Evolutionary conservation across 2,888 invertebrate species (phyloP), one percentile per base, ranked within the genome.

Genomic region (Plemyria rubiginata): DNA sequence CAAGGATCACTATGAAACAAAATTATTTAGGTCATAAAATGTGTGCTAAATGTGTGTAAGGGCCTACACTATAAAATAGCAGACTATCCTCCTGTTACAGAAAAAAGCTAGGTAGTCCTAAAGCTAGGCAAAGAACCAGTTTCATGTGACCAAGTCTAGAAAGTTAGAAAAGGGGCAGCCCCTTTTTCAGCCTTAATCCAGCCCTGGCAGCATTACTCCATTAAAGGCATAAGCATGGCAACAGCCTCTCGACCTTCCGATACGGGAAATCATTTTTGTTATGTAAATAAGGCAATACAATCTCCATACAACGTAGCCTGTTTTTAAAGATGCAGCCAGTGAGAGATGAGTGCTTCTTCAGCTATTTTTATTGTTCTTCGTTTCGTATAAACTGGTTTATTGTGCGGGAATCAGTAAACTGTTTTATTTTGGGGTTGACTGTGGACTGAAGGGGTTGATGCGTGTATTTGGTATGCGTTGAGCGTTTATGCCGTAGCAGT

Each of bases 251-350:
- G 28, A 55, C 64, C 64, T 66, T 64, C 62, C 65, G 70, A 74
- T 72, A 74, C 80, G 75, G 73, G 76, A 77, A 82, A 84, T 84
- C 76, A 85, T 86, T 86, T 82, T 78, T 78, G 77, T 77, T 85
- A 85, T 84, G 85, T 78, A 84, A 86, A 86, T 84, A 67, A 55
- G 71, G 69, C 72, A 68, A 78, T 81, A 76, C 68, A 76, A 82
- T 84, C 80, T 80, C 72, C 79, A 79, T 80, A 77, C 73, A 68
- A 67, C 70, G 71, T 68, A 68, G 71, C 70, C 67, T 75, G 70
- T 75, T 76, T 71, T 79, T 77, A 77, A 78, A 76, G 71, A 78
- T 80, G 70, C 75, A 70, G 59, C 66, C 54, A 61, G 67, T 66
- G 60, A 63, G 60, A 67, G 65, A 67, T 66, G 68, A 53, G 43